A percentile compares a stretch with the other conserved stretches of the same genome.
Evolutionary conservation across 92 coral and sea anemone species (phyloP).

Genomic region (Epizoanthus scotinus): DNA sequence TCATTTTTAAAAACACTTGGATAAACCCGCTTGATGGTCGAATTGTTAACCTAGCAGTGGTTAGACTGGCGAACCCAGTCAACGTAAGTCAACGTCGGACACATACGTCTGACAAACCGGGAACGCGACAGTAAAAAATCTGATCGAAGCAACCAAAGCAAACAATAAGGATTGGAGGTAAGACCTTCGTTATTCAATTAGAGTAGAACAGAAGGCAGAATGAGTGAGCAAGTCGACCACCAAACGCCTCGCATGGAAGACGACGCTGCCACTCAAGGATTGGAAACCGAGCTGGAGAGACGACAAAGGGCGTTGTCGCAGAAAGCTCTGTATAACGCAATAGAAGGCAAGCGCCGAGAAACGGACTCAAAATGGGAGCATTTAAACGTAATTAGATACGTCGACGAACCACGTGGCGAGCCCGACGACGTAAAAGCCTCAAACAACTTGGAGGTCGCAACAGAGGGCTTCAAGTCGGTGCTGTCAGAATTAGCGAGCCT

Average conservation of each 20-base stretch:
- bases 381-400: neutral
- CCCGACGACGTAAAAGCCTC: neutral
- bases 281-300: too few species aligned
- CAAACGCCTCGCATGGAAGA: neutral
- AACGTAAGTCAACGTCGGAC: too few species aligned
- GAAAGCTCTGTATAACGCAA: neutral
- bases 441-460: neutral
- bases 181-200: neutral
- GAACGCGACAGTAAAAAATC: slow-evolving; percentile 32
- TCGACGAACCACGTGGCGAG: slow-evolving; percentile 8
- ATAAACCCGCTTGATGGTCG: too few species aligned
- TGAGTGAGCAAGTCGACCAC: neutral
- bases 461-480: neutral
- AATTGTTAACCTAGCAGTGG: too few species aligned
- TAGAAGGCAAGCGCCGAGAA: slow-evolving; percentile 7
- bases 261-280: neutral
- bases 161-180: neutral
- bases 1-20: too few species aligned
- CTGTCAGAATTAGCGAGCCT: neutral
- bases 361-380: neutral
- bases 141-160: neutral
- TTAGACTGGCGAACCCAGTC: slow-evolving; percentile 11
- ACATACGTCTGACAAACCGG: neutral
- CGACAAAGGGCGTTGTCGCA: too few species aligned
- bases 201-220: neutral